Conservation (phyloP, 2,113 vertebrate species). For the Gambusia affinis region DNA sequence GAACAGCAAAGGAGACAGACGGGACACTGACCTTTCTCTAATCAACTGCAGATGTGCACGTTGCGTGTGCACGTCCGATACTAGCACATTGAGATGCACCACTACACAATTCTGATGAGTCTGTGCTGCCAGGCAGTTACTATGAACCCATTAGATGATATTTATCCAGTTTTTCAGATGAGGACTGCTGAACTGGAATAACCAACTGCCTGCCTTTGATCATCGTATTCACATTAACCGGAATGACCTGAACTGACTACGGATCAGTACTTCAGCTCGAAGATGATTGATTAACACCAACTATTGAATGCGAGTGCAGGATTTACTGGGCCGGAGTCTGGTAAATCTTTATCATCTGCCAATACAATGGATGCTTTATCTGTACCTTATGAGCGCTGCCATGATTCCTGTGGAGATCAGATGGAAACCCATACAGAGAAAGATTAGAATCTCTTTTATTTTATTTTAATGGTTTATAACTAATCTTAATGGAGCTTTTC, state of each 20-base stretch:
- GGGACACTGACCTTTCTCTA: conserved; percentile 53
- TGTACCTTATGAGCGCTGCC: conserved; percentile 14
- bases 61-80: conserved; percentile 9
- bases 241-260: conserved; percentile 48
- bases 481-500: conserved; percentile 12
- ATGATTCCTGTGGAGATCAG: neutral
- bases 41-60: conserved; percentile 29
- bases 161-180: conserved; percentile 53
- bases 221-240: conserved; percentile 61
- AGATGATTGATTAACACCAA: conserved; percentile 58
- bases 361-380: neutral
- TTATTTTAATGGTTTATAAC: conserved; percentile 12
- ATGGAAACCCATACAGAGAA: conserved; percentile 2
- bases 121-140: conserved; percentile 23
- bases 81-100: conserved; percentile 19
- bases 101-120: conserved; percentile 18
- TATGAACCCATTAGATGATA: conserved; percentile 28
- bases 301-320: conserved; percentile 9
- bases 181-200: conserved; percentile 37
- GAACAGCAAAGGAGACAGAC: conserved; percentile 40
- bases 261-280: conserved; percentile 14
- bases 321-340: conserved; percentile 28
- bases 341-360: conserved; percentile 37
- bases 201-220: conserved; percentile 45
- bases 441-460: neutral